These are phyloP conservation scores for Cyrtonyx montezumae DNA, from an alignment of 2,113 vertebrate species.

Conservation along the genomic window DNA sequence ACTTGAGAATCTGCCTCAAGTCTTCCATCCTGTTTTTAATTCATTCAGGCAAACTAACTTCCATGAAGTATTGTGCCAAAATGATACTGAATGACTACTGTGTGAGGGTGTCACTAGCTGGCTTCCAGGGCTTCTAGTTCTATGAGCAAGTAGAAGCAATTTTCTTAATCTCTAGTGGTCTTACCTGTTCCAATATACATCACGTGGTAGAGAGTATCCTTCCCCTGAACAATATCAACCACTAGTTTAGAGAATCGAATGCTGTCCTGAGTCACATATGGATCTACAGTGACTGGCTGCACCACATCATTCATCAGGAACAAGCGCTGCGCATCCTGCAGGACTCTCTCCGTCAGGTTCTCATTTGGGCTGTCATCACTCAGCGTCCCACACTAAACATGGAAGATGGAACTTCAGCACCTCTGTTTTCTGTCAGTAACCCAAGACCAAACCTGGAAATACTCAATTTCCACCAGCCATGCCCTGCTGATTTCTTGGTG, in stretches of 20 bases:
- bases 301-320: conserved; percentile 98
- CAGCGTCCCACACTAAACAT: conserved; percentile 88
- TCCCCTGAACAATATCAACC: conserved; percentile 96
- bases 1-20: background rate
- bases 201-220: conserved; percentile 94
- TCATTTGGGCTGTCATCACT: conserved; percentile 89
- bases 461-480: background rate
- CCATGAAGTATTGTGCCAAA: background rate
- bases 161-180: background rate
- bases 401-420: background rate
- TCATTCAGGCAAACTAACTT: conserved; percentile 25
- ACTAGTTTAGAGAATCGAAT: conserved; percentile 94
- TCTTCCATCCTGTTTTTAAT: conserved; percentile 1
- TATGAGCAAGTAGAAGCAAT: background rate
- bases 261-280: conserved; percentile 93
- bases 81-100: background rate
- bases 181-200: conserved; percentile 97
- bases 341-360: conserved; percentile 93
- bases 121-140: background rate
- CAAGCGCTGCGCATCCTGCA: conserved; percentile 94
- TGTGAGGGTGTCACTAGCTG: accelerated
- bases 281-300: conserved; percentile 92
- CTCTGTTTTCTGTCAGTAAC: background rate
- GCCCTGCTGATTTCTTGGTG: background rate
- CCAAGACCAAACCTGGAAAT: background rate